Conservation (phyloP, 2,113 vertebrate genomes). For the Sialia sialis region DNA sequence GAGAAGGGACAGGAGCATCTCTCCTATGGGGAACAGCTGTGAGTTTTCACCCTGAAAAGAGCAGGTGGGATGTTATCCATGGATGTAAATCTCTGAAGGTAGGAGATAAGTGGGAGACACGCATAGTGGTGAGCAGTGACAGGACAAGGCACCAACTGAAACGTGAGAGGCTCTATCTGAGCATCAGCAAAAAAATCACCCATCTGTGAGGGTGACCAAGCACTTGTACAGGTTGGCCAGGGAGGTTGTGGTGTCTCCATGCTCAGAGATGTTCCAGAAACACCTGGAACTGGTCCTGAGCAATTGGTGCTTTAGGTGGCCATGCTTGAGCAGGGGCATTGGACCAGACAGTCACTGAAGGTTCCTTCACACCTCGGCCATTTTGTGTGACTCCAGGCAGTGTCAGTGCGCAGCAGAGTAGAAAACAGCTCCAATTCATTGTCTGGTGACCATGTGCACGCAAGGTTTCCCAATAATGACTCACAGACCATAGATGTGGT, state of each 20-base stretch:
- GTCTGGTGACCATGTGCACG: background rate
- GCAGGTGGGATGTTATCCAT: background rate
- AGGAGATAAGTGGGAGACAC: background rate
- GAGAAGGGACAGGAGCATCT: background rate
- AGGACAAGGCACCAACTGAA: background rate
- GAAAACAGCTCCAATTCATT: background rate
- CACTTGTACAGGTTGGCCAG: background rate
- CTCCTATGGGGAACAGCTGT: accelerated
- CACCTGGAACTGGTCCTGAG: background rate
- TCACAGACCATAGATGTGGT: background rate
- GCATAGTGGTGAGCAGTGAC: background rate
- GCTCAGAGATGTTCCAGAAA: background rate
- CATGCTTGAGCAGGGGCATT: background rate
- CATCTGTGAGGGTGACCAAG: background rate
- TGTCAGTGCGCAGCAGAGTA: background rate
- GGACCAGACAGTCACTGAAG: background rate
- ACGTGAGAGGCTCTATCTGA: background rate
- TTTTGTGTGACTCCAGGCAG: background rate
- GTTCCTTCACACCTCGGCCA: background rate
- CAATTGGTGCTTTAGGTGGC: background rate
- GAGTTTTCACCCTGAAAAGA: background rate
- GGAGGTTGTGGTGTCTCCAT: background rate
- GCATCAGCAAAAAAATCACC: background rate
- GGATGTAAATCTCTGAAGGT: background rate
- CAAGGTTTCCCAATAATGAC: background rate